Conservation (phyloP, 2,797 vertebrate genomes). For the Adrianichthys oophorus region DNA sequence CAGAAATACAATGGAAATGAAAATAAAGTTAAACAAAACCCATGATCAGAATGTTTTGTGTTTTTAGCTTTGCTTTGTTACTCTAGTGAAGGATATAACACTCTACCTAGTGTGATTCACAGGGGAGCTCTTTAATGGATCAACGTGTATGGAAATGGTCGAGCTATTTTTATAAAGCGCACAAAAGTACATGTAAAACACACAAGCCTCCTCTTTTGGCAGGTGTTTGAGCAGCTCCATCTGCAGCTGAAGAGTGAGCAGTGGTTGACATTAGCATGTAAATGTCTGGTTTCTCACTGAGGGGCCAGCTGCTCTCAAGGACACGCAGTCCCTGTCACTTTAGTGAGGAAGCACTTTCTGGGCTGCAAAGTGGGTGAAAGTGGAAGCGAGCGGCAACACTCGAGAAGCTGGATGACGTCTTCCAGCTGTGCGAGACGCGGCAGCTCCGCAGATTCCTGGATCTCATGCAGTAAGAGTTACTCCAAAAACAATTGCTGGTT, state of each 20-base stretch:
- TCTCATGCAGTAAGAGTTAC: background rate
- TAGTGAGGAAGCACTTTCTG: constrained; percentile 36
- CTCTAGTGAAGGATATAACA: constrained; percentile 48
- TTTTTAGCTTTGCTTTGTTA: constrained; percentile 6
- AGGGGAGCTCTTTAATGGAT: constrained; percentile 10
- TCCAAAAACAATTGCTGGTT: too few species aligned
- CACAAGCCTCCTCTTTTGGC: constrained; percentile 45
- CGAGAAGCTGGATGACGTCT: constrained; percentile 1
- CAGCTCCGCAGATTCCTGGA: background rate
- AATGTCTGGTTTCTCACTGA: constrained; percentile 61
- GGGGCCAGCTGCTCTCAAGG: constrained; percentile 69
- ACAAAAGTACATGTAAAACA: constrained; percentile 50
- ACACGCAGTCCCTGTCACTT: constrained; percentile 59
- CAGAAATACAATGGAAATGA: background rate
- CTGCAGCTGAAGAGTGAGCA: constrained; percentile 58
- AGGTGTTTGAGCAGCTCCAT: constrained; percentile 56
- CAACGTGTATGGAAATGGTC: constrained; percentile 40
- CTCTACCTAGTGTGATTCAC: constrained; percentile 2
- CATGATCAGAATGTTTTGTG: too few species aligned
- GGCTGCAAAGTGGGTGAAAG: constrained; percentile 15
- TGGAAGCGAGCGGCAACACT: constrained; percentile 24
- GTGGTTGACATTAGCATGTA: constrained; percentile 72
- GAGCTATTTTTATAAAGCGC: constrained; percentile 55
- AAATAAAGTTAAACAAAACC: constrained; percentile 4
- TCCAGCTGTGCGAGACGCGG: background rate